Conservation (phyloP, 2,113 vertebrate species). For the Rhinolophus ferrumequinum region DNA sequence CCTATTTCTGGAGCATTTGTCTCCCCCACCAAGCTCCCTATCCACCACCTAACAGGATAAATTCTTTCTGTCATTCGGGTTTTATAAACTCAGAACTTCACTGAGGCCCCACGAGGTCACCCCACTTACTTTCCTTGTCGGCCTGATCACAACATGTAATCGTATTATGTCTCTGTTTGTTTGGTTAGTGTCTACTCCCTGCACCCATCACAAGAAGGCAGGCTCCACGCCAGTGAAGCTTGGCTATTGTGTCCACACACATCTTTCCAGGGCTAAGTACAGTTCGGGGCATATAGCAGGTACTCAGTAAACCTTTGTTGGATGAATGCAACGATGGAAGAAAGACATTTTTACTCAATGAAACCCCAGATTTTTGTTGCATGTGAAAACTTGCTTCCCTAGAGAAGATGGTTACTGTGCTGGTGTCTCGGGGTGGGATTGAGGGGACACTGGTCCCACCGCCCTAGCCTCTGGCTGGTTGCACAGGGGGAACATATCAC, state of each 20-base stretch:
- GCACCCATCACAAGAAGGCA: not conserved
- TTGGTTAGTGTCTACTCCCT: too few species aligned
- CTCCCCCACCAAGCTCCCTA: not conserved
- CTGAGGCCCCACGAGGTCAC: not conserved
- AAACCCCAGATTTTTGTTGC: not conserved
- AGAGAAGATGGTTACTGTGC: not conserved
- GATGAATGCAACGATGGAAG: not conserved
- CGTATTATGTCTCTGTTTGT: not conserved
- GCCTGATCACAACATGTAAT: rapidly evolving
- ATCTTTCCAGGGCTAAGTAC: not conserved
- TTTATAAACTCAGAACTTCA: not conserved
- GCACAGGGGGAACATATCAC: rapidly evolving
- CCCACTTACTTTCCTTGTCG: not conserved
- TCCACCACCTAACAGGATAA: rapidly evolving
- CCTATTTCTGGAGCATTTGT: not conserved
- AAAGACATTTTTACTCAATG: rapidly evolving
- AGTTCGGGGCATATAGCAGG: rapidly evolving
- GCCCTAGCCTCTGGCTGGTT: not conserved
- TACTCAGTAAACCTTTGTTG: not conserved
- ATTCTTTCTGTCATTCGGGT: not conserved
- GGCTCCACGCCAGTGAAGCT: not conserved
- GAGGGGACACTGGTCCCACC: rapidly evolving
- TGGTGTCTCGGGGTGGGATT: not conserved
- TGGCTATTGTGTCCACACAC: rapidly evolving
- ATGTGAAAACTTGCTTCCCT: not conserved